phyloP scores from a whole-genome alignment of 2,888 invertebrate species.

The Pristionchus japonicus region DNA sequence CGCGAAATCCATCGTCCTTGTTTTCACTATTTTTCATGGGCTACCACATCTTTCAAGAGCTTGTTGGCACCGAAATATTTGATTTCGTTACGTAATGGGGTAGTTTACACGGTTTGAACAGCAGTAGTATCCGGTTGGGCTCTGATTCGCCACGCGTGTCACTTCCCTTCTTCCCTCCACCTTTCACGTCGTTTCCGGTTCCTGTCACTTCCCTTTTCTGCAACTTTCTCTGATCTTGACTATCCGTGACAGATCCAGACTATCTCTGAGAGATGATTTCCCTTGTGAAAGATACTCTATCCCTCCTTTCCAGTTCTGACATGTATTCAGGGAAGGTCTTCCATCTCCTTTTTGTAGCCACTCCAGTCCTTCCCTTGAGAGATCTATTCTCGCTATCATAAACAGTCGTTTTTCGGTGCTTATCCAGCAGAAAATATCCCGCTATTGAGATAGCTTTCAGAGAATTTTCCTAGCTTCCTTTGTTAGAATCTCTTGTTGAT shows the following conservation, averaged over 20 bases:
- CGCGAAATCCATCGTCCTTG: not conserved
- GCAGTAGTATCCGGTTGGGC: not conserved
- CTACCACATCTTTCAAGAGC: no score
- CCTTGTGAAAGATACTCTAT: not conserved
- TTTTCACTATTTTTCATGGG: not conserved
- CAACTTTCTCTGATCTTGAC: conserved; percentile 1
- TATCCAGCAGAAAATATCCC: not conserved
- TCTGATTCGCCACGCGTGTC: not conserved
- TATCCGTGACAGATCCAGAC: not conserved
- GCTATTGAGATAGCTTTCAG: not conserved
- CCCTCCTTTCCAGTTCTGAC: not conserved
- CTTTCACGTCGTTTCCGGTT: not conserved
- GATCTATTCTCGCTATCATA: not conserved
- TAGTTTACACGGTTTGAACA: not conserved
- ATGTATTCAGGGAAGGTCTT: conserved; percentile 14
- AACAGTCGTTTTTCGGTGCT: not conserved
- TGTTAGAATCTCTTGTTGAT: not conserved
- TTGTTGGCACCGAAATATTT: not conserved
- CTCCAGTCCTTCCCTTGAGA: not conserved
- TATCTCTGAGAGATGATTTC: not conserved
- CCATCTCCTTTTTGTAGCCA: not conserved
- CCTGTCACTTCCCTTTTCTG: not conserved
- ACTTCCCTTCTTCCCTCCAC: not conserved
- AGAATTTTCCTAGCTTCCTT: not conserved
- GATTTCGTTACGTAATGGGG: not conserved